A percentile compares a stretch with the other conserved stretches of the same genome.
Evolutionary conservation across 2,113 vertebrate species (phyloP).

Genomic region (Stictonetta naevosa): DNA sequence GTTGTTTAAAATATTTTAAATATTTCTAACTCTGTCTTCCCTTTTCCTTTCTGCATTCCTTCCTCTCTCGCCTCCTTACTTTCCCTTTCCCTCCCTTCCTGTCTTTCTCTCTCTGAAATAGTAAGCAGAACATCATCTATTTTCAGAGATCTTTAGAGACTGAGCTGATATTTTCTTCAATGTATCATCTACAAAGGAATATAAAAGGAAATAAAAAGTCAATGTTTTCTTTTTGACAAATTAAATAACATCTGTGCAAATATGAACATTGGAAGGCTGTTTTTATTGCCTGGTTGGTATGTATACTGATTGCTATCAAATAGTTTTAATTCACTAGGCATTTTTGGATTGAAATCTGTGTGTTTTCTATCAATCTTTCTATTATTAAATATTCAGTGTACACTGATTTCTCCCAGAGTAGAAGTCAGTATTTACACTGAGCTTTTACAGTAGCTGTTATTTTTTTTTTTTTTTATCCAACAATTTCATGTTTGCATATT

Average conservation of each 20-base stretch:
- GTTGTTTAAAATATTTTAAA: not conserved
- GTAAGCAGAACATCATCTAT: not conserved
- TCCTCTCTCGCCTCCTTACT: not conserved
- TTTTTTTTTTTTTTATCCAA: not conserved
- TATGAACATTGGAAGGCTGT: not conserved
- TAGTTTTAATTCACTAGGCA: not conserved
- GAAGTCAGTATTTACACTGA: not conserved
- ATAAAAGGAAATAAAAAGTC: not conserved
- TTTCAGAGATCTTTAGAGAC: not conserved
- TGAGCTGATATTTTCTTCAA: not conserved
- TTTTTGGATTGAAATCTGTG: not conserved
- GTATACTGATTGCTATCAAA: not conserved
- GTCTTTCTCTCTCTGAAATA: not conserved
- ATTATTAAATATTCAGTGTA: not conserved
- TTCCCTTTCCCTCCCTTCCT: fast-evolving
- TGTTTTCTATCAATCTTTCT: not conserved
- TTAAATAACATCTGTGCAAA: not conserved
- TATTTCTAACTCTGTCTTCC: not conserved
- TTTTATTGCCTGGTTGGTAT: not conserved
- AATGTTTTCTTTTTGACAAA: not conserved
- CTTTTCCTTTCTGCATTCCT: not conserved
- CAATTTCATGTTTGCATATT: not conserved
- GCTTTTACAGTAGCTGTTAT: not conserved
- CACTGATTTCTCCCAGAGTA: not conserved
- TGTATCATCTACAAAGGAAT: not conserved